Percentiles rank a stretch among this genome's conserved stretches.
These are phyloP conservation scores for Anastrepha ludens DNA, from an alignment of 1,140 invertebrate species.

Conservation along the genomic window DNA sequence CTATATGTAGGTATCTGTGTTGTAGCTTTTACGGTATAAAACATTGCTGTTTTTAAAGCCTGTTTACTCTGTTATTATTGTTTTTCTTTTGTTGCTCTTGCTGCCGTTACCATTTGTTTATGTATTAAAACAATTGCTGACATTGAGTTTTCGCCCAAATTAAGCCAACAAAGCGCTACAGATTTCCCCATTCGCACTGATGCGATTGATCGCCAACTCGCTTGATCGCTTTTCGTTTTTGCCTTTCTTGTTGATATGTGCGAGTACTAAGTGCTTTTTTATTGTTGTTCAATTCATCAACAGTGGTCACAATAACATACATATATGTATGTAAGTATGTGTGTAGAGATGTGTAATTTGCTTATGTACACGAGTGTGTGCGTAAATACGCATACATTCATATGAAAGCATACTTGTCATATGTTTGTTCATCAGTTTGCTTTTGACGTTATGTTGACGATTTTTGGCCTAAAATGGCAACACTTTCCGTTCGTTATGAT, in stretches of 20 bases:
- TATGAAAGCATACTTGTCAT: neutral
- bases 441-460: neutral
- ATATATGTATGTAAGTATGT: neutral
- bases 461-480: slow-evolving; percentile 29
- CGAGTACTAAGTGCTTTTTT: neutral
- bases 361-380: neutral
- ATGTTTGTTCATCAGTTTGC: slow-evolving; percentile 4
- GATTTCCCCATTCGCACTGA: slow-evolving; percentile 17
- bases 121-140: neutral
- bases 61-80: neutral
- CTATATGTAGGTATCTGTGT: neutral
- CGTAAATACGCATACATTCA: too few relatives aligned
- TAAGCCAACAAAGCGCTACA: slow-evolving; percentile 20
- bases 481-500: neutral
- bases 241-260: neutral
- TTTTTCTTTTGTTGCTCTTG: neutral
- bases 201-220: neutral
- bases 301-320: neutral
- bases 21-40: slow-evolving; percentile 21
- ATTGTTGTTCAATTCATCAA: slow-evolving; percentile 9
- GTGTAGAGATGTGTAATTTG: neutral
- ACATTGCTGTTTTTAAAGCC: neutral
- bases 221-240: neutral
- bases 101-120: slow-evolving; percentile 1
- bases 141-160: slow-evolving; percentile 37